Conservation (phyloP, 2,113 vertebrate genomes). For the Alouatta palliata region DNA sequence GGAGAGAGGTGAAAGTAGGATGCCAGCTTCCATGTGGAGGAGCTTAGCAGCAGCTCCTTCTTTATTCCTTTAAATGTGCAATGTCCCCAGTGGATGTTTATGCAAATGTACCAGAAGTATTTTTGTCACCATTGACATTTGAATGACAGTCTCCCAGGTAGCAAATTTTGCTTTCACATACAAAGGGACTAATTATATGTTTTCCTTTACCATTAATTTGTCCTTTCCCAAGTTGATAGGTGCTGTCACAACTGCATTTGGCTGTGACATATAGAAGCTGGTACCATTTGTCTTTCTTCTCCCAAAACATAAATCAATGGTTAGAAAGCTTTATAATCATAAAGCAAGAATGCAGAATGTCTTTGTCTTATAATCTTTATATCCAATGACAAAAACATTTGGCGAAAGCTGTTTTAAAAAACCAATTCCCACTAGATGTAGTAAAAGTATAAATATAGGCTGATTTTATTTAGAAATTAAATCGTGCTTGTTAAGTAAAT, state of each 20-base stretch:
- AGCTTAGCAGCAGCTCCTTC: not conserved
- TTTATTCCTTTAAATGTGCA: not conserved
- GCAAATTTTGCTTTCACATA: not conserved
- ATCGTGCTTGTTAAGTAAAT: slow-evolving; percentile 59
- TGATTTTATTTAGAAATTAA: slow-evolving; percentile 70
- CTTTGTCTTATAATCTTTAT: slow-evolving; percentile 32
- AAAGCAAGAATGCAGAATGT: not conserved
- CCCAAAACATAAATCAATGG: not conserved
- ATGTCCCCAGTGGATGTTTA: not conserved
- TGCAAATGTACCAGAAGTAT: not conserved
- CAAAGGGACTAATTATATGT: not conserved
- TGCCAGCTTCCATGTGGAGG: not conserved
- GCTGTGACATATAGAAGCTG: not conserved
- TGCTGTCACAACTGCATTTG: not conserved
- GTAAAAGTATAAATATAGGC: slow-evolving; percentile 65
- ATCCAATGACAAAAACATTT: slow-evolving; percentile 17
- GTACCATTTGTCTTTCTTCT: not conserved
- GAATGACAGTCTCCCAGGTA: not conserved
- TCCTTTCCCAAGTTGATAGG: not conserved
- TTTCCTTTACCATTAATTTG: slow-evolving; percentile 15
- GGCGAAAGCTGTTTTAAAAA: slow-evolving; percentile 30
- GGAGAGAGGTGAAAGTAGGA: not conserved
- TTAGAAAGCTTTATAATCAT: slow-evolving; percentile 20
- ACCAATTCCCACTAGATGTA: slow-evolving; percentile 15
- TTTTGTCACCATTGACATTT: slow-evolving; percentile 16